Evolutionary conservation across 1,140 invertebrate genomes (phyloP).

Genomic region (Aricia agestis): DNA sequence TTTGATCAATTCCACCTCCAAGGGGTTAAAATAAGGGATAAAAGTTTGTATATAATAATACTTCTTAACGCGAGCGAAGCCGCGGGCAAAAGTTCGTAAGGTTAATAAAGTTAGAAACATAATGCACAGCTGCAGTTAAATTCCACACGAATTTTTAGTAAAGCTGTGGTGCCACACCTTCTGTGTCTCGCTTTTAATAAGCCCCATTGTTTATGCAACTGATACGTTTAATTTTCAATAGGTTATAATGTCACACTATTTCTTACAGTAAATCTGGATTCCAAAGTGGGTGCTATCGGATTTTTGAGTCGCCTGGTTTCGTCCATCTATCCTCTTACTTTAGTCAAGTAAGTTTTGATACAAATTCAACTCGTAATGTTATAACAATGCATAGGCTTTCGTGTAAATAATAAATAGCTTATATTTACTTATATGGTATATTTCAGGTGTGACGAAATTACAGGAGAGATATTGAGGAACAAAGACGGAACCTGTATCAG

Average conservation of each 20-base stretch:
- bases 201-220: not conserved
- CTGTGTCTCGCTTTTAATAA: too few relatives aligned
- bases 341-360: slow-evolving; percentile 80
- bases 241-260: slow-evolving; percentile 16
- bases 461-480: slow-evolving; percentile 86
- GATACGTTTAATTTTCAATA: not conserved
- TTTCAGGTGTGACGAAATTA: slow-evolving; percentile 85
- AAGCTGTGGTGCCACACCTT: too few relatives aligned
- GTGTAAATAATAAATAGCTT: too few relatives aligned
- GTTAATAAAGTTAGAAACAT: too few relatives aligned
- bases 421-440: slow-evolving; percentile 18
- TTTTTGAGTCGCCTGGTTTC: slow-evolving; percentile 85
- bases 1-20: too few relatives aligned
- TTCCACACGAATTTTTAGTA: too few relatives aligned
- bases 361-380: slow-evolving; percentile 15
- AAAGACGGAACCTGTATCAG: slow-evolving; percentile 86
- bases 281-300: slow-evolving; percentile 92
- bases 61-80: too few relatives aligned
- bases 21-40: too few relatives aligned
- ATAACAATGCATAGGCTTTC: too few relatives aligned
- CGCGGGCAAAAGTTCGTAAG: too few relatives aligned
- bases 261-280: slow-evolving; percentile 90
- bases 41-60: too few relatives aligned
- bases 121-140: too few relatives aligned
- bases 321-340: slow-evolving; percentile 81